phyloP scores from a whole-genome alignment of 2,113 vertebrate species.

The Dermatemys mawii region DNA sequence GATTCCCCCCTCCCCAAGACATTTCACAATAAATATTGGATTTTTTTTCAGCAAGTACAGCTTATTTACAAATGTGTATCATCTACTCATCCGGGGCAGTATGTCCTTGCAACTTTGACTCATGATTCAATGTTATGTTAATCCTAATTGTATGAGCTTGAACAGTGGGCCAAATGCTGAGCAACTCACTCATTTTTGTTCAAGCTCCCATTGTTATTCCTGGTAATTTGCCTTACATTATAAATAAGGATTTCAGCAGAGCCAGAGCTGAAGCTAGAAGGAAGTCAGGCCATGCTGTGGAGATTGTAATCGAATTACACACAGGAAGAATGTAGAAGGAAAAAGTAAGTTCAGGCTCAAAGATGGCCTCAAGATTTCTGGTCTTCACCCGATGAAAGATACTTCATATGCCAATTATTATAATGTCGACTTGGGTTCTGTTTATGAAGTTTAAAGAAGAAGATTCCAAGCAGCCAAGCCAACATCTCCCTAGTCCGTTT shows the following conservation, averaged over 20 bases:
- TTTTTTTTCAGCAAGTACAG: slow-evolving; percentile 20
- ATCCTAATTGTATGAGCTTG: too few relatives aligned
- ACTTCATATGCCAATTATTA: slow-evolving; percentile 6
- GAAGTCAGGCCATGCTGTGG: background rate
- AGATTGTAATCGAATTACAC: background rate
- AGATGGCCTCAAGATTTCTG: background rate
- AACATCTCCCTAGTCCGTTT: background rate
- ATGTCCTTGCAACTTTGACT: background rate
- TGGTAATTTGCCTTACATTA: background rate
- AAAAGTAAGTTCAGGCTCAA: background rate
- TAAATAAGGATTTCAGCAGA: background rate
- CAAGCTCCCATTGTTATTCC: background rate
- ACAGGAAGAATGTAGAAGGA: background rate
- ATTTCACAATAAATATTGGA: slow-evolving; percentile 27
- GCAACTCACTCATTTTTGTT: background rate
- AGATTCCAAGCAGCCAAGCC: background rate
- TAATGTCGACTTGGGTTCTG: background rate
- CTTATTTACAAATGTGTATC: slow-evolving; percentile 1
- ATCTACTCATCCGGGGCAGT: background rate
- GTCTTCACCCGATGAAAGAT: background rate
- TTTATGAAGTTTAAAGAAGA: background rate
- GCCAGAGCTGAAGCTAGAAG: background rate
- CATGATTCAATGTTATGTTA: background rate
- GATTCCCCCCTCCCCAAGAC: background rate
- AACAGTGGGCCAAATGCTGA: background rate